A percentile compares a stretch with the other conserved stretches of the same genome.
Evolutionary conservation across 1,140 invertebrate species (phyloP).

Genomic region (Hermatobates lingyangjiaoensis): DNA sequence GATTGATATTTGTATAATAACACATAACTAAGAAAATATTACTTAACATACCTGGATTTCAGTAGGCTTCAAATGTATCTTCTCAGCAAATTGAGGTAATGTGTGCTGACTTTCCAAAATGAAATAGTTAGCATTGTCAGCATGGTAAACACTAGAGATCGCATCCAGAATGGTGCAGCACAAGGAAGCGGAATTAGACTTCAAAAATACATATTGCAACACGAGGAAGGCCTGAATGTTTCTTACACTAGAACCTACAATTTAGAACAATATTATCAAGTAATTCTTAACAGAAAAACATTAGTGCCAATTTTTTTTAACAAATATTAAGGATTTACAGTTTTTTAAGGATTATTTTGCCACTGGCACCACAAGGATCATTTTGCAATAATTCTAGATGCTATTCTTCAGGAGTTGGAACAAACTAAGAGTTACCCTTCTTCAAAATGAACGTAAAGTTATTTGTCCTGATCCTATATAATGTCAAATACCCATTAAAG

Average conservation of each 20-base stretch:
- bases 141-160: constrained; percentile 90
- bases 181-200: constrained; percentile 63
- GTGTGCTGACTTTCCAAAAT: constrained; percentile 93
- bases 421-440: too few species aligned
- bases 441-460: too few species aligned
- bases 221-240: constrained; percentile 94
- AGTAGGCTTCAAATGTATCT: constrained; percentile 71
- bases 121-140: constrained; percentile 97
- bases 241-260: constrained; percentile 48
- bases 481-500: too few species aligned
- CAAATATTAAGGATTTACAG: not conserved
- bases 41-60: constrained; percentile 73
- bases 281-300: too few species aligned
- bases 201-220: constrained; percentile 80
- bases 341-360: constrained; percentile 1
- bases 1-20: too few species aligned
- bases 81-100: constrained; percentile 86
- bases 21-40: too few species aligned
- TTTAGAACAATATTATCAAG: too few species aligned
- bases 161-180: constrained; percentile 85
- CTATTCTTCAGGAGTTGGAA: too few species aligned
- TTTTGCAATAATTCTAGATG: too few species aligned
- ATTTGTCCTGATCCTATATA: too few species aligned
- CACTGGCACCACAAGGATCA: too few species aligned
- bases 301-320: too few species aligned